These are phyloP conservation scores for Coelopa pilipes DNA, from an alignment of 2,888 invertebrate species.

Conservation along the genomic window DNA sequence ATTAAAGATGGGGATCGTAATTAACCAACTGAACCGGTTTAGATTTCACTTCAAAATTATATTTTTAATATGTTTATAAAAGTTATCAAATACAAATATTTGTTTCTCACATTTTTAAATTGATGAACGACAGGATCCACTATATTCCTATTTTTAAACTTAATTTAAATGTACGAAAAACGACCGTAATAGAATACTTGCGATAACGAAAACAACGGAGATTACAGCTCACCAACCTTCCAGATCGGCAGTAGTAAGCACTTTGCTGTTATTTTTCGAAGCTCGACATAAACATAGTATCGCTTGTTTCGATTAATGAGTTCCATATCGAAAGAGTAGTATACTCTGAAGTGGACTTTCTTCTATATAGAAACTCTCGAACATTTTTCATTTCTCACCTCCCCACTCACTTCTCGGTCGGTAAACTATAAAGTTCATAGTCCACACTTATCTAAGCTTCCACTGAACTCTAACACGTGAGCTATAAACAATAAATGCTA, in stretches of 20 bases:
- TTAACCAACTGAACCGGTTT: too few relatives aligned
- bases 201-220: slow-evolving; percentile 3
- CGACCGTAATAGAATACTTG: background rate
- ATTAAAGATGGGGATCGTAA: too few relatives aligned
- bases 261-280: slow-evolving; percentile 48
- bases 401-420: background rate
- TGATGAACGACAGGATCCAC: too few relatives aligned
- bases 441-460: slow-evolving; percentile 47
- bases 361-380: background rate
- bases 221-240: slow-evolving; percentile 45
- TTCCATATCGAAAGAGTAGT: slow-evolving; percentile 20
- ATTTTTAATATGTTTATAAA: too few relatives aligned
- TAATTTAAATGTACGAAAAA: too few relatives aligned
- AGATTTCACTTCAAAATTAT: too few relatives aligned
- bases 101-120: too few relatives aligned
- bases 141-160: too few relatives aligned
- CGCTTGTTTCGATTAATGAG: slow-evolving; percentile 9
- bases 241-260: slow-evolving; percentile 49
- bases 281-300: slow-evolving; percentile 31
- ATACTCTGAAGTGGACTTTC: slow-evolving; percentile 9
- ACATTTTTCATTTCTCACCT: background rate
- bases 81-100: too few relatives aligned
- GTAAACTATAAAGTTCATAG: slow-evolving; percentile 42
- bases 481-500: slow-evolving; percentile 21
- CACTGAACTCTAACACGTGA: slow-evolving; percentile 13